Evolutionary conservation across 1,140 invertebrate genomes (phyloP).

Genomic region (Parapsyche elsis): DNA sequence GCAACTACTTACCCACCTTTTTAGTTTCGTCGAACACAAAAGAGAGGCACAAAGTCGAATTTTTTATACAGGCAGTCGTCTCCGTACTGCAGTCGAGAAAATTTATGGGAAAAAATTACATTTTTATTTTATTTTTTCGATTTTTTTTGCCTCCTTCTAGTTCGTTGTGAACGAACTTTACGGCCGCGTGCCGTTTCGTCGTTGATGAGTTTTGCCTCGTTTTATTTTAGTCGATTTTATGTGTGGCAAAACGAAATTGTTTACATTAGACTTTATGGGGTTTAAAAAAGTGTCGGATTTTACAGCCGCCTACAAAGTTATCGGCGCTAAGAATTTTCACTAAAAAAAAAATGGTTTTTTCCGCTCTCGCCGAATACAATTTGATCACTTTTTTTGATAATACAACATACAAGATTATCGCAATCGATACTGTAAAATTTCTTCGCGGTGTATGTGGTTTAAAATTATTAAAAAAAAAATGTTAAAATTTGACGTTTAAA

Average conservation of each 20-base stretch:
- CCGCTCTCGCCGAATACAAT: too few relatives aligned
- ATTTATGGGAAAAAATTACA: slow-evolving; percentile 6
- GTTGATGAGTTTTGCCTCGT: slow-evolving; percentile 1
- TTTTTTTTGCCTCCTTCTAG: not conserved
- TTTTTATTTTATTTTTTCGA: not conserved
- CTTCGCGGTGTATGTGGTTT: too few relatives aligned
- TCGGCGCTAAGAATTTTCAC: not conserved
- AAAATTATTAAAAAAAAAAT: too few relatives aligned
- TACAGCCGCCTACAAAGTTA: not conserved
- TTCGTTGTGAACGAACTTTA: slow-evolving; percentile 3
- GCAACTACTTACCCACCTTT: not conserved
- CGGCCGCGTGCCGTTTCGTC: slow-evolving; percentile 7
- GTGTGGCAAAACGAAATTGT: slow-evolving; percentile 12
- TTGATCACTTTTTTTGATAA: too few relatives aligned
- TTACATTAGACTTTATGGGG: not conserved
- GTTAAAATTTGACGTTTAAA: too few relatives aligned
- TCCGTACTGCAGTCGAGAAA: not conserved
- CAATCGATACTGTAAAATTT: too few relatives aligned
- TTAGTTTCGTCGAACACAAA: not conserved
- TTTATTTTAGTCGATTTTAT: not conserved
- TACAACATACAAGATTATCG: too few relatives aligned
- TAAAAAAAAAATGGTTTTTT: too few relatives aligned
- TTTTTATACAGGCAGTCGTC: too few relatives aligned
- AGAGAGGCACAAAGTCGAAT: too few relatives aligned
- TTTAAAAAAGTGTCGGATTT: slow-evolving; percentile 15